These are phyloP conservation scores for Hypomecis atomaria DNA, from an alignment of 2,888 invertebrate genomes.

Conservation along the genomic window DNA sequence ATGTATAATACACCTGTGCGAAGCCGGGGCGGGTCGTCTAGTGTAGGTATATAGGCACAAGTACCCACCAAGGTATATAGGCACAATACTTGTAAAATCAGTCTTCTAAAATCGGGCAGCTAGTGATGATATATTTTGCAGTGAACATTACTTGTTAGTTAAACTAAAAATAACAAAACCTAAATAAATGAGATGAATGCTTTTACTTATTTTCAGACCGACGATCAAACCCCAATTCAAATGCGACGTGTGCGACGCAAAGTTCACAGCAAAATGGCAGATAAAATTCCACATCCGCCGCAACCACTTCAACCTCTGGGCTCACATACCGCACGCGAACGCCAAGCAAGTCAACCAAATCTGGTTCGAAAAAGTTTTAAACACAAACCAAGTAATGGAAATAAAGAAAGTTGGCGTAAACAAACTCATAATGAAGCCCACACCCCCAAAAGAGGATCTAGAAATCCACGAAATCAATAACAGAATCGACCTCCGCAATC, in stretches of 20 bases:
- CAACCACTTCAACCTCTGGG: constrained; percentile 58
- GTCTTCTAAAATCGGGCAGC: too few relatives aligned
- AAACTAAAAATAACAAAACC: background rate
- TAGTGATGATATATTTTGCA: too few relatives aligned
- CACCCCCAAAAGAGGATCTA: constrained; percentile 45
- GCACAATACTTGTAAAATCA: too few relatives aligned
- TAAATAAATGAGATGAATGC: background rate
- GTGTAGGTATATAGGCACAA: too few relatives aligned
- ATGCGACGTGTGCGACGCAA: constrained; percentile 54
- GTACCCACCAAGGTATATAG: too few relatives aligned
- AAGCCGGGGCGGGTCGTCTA: too few relatives aligned
- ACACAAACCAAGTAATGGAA: constrained; percentile 56
- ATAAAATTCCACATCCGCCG: constrained; percentile 60
- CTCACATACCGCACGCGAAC: constrained; percentile 47
- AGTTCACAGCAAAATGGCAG: constrained; percentile 39
- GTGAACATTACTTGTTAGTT: too few relatives aligned
- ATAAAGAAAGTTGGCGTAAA: constrained; percentile 60
- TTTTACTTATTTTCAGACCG: background rate
- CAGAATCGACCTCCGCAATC: constrained; percentile 47
- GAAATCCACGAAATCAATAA: constrained; percentile 41
- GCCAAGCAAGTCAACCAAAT: constrained; percentile 60
- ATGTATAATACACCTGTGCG: too few relatives aligned
- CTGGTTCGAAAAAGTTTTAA: constrained; percentile 65
- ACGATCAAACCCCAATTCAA: constrained; percentile 7
- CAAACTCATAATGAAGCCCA: constrained; percentile 52